Base-by-base conservation (phyloP, 2,888 invertebrate genomes). In the Cyclophora albipunctata region DNA sequence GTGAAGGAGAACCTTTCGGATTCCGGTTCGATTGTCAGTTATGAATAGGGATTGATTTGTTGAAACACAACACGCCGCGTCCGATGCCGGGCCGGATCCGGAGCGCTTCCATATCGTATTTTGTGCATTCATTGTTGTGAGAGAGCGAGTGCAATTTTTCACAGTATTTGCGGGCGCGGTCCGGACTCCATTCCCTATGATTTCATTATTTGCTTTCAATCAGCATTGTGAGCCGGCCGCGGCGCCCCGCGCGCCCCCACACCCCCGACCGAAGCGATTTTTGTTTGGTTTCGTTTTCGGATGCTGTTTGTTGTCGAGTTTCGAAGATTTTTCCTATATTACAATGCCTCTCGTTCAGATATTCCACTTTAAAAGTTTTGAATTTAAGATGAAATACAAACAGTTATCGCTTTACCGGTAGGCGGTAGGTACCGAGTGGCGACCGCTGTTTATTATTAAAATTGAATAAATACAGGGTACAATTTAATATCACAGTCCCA, bases 121-220 rank as follows among this genome's bases (percentile, higher is more conserved):
- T 64, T 64, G 65, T 75, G 73, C 71, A 71, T 73, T 74, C 67
- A 73, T 78, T 77, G 72, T 74, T 73, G 71, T 66, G 65, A 64
- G 59, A 66, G 69, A 58, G 59, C 58, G 60, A 69, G 66, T 84
- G 84, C 82, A 84, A 84, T 84, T 79, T 84, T 86, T 83, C 76
- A 75, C 76, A 77, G 79, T 85, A 75, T 84, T 84, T 82, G 78
- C 79, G 77, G 73, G 72, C 63, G 69, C 69, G 75, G 70, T 66
- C 67, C 63, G 58, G 60, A 67, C 75, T 78, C 77, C 71, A 70
- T 78, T 78, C 79, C 75, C 78, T 81, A 82, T 86, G 85, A 87
- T 87, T 87, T 85, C 81, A 85, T 87, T 87, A 87, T 87, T 88
- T 87, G 85, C 79, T 86, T 88, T 88, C 87, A 86, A 88, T 88